Evolutionary conservation across 92 coral and sea anemone genomes (phyloP).

Genomic region (Desmophyllum pertusum): DNA sequence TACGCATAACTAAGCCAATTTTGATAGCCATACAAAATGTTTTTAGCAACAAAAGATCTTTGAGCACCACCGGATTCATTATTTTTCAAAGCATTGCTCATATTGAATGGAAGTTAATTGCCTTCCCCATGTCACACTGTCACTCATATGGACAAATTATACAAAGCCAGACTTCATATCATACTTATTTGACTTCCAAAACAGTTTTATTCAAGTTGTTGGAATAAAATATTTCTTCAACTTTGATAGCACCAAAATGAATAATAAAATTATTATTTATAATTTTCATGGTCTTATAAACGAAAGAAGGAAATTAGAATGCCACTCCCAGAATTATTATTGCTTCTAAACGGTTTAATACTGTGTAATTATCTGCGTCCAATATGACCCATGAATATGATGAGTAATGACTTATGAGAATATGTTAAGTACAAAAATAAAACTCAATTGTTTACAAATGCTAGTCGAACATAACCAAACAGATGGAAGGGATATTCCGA

Average conservation of each 20-base stretch:
- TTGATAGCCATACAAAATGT: neutral
- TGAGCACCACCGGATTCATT: neutral
- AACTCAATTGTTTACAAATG: neutral
- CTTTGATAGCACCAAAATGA: neutral
- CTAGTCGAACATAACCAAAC: neutral
- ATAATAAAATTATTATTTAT: neutral
- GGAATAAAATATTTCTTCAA: neutral
- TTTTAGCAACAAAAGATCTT: neutral
- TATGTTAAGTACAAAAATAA: neutral
- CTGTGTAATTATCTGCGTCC: neutral
- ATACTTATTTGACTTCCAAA: neutral
- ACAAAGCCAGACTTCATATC: neutral
- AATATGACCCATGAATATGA: neutral
- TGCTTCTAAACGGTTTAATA: neutral
- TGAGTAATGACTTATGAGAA: neutral
- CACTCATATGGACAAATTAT: neutral
- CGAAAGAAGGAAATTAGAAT: neutral
- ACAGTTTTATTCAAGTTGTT: neutral
- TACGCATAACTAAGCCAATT: neutral
- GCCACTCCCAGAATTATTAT: neutral
- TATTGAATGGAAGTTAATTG: neutral
- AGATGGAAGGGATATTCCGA: neutral
- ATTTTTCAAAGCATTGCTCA: neutral
- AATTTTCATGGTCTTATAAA: neutral
- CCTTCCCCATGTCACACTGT: neutral